These are phyloP conservation scores for Eleginops maclovinus DNA, from an alignment of 2,113 vertebrate species.

Conservation along the genomic window DNA sequence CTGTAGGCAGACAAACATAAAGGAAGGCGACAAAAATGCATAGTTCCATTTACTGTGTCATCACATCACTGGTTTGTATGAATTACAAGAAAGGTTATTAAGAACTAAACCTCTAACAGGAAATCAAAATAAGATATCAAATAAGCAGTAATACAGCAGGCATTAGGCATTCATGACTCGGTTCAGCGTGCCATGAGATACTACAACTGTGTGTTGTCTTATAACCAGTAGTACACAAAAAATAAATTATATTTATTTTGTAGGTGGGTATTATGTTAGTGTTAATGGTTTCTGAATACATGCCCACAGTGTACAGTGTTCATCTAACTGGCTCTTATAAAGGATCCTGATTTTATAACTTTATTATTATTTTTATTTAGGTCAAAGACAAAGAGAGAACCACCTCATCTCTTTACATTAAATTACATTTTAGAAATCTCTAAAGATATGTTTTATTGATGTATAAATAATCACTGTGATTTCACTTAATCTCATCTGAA, in stretches of 20 bases:
- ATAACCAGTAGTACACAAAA: slow-evolving; percentile 24
- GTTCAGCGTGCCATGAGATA: background rate
- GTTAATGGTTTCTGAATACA: slow-evolving; percentile 46
- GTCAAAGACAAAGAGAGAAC: background rate
- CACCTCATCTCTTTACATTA: background rate
- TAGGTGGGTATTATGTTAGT: slow-evolving; percentile 54
- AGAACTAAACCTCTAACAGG: background rate
- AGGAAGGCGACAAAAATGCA: slow-evolving; percentile 22
- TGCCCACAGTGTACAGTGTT: slow-evolving; percentile 51
- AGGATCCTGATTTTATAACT: background rate
- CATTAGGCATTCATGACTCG: background rate
- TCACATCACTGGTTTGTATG: slow-evolving; percentile 13
- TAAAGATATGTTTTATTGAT: background rate
- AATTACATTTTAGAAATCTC: no score
- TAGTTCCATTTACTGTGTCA: background rate
- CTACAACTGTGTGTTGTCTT: background rate
- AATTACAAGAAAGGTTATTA: slow-evolving; percentile 6
- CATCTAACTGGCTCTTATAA: background rate
- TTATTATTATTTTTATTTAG: background rate
- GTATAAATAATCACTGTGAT: background rate
- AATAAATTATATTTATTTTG: background rate
- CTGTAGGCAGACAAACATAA: slow-evolving; percentile 14
- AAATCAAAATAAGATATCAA: slow-evolving; percentile 21
- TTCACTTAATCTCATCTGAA: background rate
- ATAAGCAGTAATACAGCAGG: slow-evolving; percentile 2